Evolutionary conservation across 2,888 invertebrate genomes (phyloP), one percentile per base, ranked within the genome.

Genomic region (Dolomedes plantarius): DNA sequence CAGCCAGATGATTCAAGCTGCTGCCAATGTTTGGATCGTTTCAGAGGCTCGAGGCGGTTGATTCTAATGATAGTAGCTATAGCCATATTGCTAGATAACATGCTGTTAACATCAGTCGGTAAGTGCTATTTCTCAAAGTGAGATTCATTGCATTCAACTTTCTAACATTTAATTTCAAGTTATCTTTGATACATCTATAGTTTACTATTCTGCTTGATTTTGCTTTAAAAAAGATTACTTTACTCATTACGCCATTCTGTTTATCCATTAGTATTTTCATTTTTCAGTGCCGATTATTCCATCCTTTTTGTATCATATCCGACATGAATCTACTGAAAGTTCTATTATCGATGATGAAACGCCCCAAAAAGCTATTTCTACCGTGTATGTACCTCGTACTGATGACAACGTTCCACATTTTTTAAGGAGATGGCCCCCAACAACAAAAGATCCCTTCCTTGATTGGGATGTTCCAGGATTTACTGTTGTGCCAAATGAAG

Each of bases 51-150:
- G 90, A 94, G 97, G 90, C 95, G 95, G 90, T 94, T 99, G 90
- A 96, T 99, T 85, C 94, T 99, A 89, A 94, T 99, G 91, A 98
- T 99, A 91, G 99, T 99, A 77, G 99, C 98, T 91, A 97, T 99
- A 89, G 99, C 99, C 32, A 93, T 99, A 89, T 95, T 99, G 88
- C 93, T 99, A 90, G 99, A 99, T 93, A 99, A 99, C 93, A 99
- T 99, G 99, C 94, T 99, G 89, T 94, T 99, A 87, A 99, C 99
- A 89, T 98, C 98, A 89, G 98, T 99, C 89, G 99, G 99, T 98
- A 92, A 95, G 98, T 94, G n/a, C 13, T 16, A 7, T 29, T 31
- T 28, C n/a, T 9, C 0, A n/a, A 62, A 62, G 7, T 27, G n/a
- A 11, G 31, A 5, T 31, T 29, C 5, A 1, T 28, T 2, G 11